These are phyloP conservation scores for Acanthurus lineatus DNA, from an alignment of 2,797 vertebrate species.

Conservation along the genomic window DNA sequence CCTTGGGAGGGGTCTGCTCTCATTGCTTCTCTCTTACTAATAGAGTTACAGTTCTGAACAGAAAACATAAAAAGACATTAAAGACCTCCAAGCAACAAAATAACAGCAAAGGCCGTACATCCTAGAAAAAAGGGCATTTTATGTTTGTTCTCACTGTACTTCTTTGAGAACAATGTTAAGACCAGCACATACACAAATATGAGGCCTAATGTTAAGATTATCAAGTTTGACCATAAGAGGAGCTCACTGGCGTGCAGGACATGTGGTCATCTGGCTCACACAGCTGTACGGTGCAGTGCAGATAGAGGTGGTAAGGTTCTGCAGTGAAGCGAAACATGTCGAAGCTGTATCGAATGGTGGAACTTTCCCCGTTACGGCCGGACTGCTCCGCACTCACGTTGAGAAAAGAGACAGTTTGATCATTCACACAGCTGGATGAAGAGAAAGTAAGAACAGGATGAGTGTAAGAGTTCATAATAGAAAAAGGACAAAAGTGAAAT, in stretches of 20 bases:
- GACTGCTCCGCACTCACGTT: slow-evolving; percentile 13
- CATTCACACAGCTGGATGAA: slow-evolving; percentile 76
- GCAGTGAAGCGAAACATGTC: slow-evolving; percentile 83
- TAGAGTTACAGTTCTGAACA: slow-evolving; percentile 80
- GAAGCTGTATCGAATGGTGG: slow-evolving; percentile 80
- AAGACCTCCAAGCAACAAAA: background rate
- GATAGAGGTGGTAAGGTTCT: slow-evolving; percentile 76
- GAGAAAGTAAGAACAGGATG: background rate
- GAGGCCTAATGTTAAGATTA: background rate
- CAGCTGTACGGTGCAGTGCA: slow-evolving; percentile 85
- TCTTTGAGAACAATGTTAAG: background rate
- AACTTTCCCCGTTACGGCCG: slow-evolving; percentile 63
- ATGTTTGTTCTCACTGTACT: background rate
- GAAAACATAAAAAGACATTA: background rate
- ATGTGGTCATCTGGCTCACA: slow-evolving; percentile 75
- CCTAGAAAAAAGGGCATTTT: background rate
- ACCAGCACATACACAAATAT: background rate
- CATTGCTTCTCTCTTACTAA: slow-evolving; percentile 78
- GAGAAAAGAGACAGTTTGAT: slow-evolving; percentile 75
- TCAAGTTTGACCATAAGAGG: background rate
- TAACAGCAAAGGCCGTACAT: background rate
- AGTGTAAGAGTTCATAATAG: background rate
- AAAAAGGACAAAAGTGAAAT: background rate
- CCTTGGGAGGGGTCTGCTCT: slow-evolving; percentile 55
- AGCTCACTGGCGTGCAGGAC: slow-evolving; percentile 81